Percentiles rank a stretch among this genome's conserved stretches.
phyloP scores from a whole-genome alignment of 2,113 vertebrate species.

The Macrotus californicus region DNA sequence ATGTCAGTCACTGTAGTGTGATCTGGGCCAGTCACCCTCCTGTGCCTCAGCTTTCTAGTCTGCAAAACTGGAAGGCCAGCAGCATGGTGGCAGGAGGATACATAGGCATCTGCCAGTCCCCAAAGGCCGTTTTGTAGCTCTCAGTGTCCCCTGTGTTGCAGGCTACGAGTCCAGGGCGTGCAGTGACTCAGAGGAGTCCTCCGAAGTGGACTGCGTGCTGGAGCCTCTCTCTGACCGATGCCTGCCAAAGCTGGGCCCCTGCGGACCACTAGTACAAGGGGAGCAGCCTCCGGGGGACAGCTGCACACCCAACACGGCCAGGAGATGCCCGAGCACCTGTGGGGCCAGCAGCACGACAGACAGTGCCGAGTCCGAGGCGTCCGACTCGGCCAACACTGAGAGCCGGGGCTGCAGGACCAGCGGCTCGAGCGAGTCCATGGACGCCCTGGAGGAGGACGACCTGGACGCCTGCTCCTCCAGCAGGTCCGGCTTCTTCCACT shows the following conservation, averaged over 20 bases:
- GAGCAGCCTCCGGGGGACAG: slow-evolving; percentile 46
- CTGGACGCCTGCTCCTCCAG: slow-evolving; percentile 82
- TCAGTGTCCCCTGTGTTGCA: slow-evolving; percentile 62
- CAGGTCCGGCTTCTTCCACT: slow-evolving; percentile 74
- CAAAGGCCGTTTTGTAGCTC: neutral
- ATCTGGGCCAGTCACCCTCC: neutral
- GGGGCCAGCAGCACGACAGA: slow-evolving; percentile 58
- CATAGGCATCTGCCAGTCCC: accelerated
- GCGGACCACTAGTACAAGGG: slow-evolving; percentile 68
- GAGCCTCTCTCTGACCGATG: slow-evolving; percentile 76
- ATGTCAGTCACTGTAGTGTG: no score
- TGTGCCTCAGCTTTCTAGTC: neutral
- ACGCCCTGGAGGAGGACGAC: slow-evolving; percentile 91
- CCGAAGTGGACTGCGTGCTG: slow-evolving; percentile 84
- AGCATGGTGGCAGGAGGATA: neutral
- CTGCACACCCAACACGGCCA: neutral
- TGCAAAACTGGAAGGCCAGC: neutral
- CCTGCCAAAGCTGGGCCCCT: slow-evolving; percentile 62
- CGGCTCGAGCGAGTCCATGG: slow-evolving; percentile 92
- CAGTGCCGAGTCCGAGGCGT: slow-evolving; percentile 85
- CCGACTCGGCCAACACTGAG: slow-evolving; percentile 86
- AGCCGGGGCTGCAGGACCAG: slow-evolving; percentile 85
- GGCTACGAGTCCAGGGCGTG: slow-evolving; percentile 92
- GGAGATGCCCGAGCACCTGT: neutral
- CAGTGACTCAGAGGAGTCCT: slow-evolving; percentile 93